Conservation (phyloP, 92 coral and sea anemone species). For the Muricea muricata region DNA sequence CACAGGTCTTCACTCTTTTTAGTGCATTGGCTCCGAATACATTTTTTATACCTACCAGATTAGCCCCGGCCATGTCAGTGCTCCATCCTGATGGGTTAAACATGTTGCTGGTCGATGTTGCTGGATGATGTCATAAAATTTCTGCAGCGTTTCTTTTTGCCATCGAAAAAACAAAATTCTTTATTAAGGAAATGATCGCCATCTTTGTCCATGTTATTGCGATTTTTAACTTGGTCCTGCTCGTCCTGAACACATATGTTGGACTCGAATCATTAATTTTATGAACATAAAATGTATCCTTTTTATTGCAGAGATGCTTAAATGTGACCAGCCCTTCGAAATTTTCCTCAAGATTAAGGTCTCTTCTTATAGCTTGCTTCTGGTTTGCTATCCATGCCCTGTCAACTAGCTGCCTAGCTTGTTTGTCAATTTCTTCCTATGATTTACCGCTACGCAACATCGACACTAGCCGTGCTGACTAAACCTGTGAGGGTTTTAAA, state of each 20-base stretch:
- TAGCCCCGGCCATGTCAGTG: too few relatives aligned
- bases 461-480: not conserved
- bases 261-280: not conserved
- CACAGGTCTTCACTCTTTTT: not conserved
- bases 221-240: not conserved
- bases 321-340: not conserved
- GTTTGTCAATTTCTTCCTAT: not conserved
- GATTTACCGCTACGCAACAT: not conserved
- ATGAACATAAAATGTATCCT: not conserved
- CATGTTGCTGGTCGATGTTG: not conserved
- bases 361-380: not conserved
- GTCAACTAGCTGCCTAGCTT: not conserved
- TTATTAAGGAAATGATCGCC: not conserved
- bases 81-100: too few relatives aligned
- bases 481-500: not conserved
- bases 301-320: not conserved
- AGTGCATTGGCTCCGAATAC: not conserved
- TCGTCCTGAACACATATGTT: not conserved
- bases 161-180: too few relatives aligned
- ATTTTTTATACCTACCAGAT: not conserved
- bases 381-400: not conserved
- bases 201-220: not conserved
- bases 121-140: not conserved
- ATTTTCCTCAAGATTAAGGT: too few relatives aligned
- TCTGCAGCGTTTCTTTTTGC: not conserved